Conservation (phyloP, 2,797 vertebrate species). For the Micromesistius poutassou region DNA sequence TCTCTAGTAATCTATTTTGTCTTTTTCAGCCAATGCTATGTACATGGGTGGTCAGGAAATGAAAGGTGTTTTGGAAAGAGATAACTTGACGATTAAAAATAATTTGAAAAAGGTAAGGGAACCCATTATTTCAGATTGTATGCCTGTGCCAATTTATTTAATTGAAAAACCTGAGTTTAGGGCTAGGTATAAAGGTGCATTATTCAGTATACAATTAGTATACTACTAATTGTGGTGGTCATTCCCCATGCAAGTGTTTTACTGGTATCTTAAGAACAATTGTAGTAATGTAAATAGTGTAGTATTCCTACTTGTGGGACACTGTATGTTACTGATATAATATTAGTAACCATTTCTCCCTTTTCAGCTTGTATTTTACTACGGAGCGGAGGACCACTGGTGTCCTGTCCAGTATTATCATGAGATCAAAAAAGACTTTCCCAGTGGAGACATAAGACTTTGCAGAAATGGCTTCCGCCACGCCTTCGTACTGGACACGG, state of each 20-base stretch:
- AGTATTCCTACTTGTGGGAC: background rate
- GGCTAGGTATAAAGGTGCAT: background rate
- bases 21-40: conserved; percentile 81
- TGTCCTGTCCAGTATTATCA: conserved; percentile 86
- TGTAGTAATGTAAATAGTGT: background rate
- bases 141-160: background rate
- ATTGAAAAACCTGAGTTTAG: background rate
- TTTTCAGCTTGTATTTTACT: conserved; percentile 91
- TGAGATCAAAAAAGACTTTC: conserved; percentile 88
- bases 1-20: conserved; percentile 11
- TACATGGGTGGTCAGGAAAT: conserved; percentile 94
- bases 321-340: background rate
- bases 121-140: background rate
- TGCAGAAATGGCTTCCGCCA: conserved; percentile 85
- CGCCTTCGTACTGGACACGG: conserved; percentile 80
- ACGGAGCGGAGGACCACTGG: conserved; percentile 84
- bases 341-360: background rate
- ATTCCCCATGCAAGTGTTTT: background rate
- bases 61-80: conserved; percentile 81
- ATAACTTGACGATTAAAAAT: conserved; percentile 78
- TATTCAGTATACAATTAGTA: background rate
- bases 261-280: background rate
- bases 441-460: conserved; percentile 82
- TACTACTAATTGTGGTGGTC: background rate
- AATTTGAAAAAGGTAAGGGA: conserved; percentile 85